These are phyloP conservation scores for Drosophila histrio DNA, from an alignment of 2,888 invertebrate genomes.

Conservation along the genomic window DNA sequence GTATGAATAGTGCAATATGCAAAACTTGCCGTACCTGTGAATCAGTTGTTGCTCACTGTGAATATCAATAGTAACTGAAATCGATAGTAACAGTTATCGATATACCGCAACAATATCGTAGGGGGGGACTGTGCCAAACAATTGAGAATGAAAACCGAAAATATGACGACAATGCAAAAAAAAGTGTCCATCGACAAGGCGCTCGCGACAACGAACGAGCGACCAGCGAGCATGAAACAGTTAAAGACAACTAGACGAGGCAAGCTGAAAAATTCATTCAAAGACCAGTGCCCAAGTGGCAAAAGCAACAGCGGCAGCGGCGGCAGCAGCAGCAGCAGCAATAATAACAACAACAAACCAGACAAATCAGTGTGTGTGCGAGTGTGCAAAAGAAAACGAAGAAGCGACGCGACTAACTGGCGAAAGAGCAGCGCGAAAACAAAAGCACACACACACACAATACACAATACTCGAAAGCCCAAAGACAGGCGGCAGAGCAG, in stretches of 20 bases:
- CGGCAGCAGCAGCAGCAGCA: constrained; percentile 33
- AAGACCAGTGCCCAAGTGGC: constrained; percentile 69
- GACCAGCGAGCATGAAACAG: constrained; percentile 73
- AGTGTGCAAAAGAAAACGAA: constrained; percentile 68
- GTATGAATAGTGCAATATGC: constrained; percentile 39
- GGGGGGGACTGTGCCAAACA: neutral
- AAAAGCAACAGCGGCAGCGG: constrained; percentile 39
- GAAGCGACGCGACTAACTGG: constrained; percentile 66
- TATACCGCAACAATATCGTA: constrained; percentile 4
- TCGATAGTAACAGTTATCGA: constrained; percentile 33
- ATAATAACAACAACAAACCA: constrained; percentile 45
- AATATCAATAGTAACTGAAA: constrained; percentile 25
- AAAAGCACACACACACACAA: constrained; percentile 49
- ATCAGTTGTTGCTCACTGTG: constrained; percentile 27
- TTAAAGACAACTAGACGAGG: constrained; percentile 81
- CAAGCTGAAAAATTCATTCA: constrained; percentile 82
- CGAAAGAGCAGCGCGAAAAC: constrained; percentile 69
- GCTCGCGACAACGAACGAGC: constrained; percentile 36
- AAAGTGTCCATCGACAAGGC: constrained; percentile 28
- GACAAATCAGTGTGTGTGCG: constrained; percentile 65
- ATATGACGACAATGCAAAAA: constrained; percentile 20
- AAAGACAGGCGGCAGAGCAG: constrained; percentile 28
- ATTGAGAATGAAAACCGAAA: constrained; percentile 23
- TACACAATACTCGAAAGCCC: constrained; percentile 26
- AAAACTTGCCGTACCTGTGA: constrained; percentile 36